Percentiles rank a stretch among this genome's conserved stretches.
These are phyloP conservation scores for Andrena trimmerana DNA, from an alignment of 2,888 invertebrate genomes.

Conservation along the genomic window DNA sequence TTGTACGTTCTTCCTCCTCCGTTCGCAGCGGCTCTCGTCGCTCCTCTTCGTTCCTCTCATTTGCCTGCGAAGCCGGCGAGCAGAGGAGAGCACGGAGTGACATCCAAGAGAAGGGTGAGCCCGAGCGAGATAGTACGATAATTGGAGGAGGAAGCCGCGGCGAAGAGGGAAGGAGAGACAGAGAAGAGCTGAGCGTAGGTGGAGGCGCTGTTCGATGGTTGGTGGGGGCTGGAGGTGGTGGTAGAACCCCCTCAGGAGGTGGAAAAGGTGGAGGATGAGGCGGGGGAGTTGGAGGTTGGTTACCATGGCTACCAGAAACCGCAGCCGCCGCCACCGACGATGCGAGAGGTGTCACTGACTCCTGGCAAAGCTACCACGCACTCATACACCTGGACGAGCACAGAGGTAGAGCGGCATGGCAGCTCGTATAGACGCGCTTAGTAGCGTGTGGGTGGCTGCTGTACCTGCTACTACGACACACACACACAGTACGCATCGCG, in stretches of 20 bases:
- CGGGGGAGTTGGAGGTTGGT: slow-evolving; percentile 75
- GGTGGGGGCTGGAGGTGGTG: slow-evolving; percentile 70
- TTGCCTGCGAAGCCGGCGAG: slow-evolving; percentile 20
- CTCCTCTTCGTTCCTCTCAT: slow-evolving; percentile 51
- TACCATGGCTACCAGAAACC: slow-evolving; percentile 84
- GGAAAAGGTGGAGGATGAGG: slow-evolving; percentile 67
- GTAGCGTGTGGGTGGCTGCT: background rate
- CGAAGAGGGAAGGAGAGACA: slow-evolving; percentile 64
- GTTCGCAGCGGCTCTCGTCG: slow-evolving; percentile 22
- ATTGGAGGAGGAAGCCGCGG: slow-evolving; percentile 71
- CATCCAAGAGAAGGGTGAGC: slow-evolving; percentile 66
- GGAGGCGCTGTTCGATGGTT: slow-evolving; percentile 67
- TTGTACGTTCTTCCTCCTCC: slow-evolving; percentile 63
- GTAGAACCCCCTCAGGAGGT: slow-evolving; percentile 66
- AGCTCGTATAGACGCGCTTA: slow-evolving; percentile 29
- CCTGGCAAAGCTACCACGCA: slow-evolving; percentile 78
- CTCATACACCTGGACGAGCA: slow-evolving; percentile 63
- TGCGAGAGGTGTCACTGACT: slow-evolving; percentile 85
- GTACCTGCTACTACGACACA: slow-evolving; percentile 26
- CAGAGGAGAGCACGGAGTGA: slow-evolving; percentile 58
- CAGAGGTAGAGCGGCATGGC: slow-evolving; percentile 15
- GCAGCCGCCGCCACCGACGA: slow-evolving; percentile 82
- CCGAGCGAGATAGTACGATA: slow-evolving; percentile 76
- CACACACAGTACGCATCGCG: slow-evolving; percentile 44
- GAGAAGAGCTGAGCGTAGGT: slow-evolving; percentile 72